phyloP scores from a whole-genome alignment of 2,888 invertebrate genomes.

The Copidosoma aretas region DNA sequence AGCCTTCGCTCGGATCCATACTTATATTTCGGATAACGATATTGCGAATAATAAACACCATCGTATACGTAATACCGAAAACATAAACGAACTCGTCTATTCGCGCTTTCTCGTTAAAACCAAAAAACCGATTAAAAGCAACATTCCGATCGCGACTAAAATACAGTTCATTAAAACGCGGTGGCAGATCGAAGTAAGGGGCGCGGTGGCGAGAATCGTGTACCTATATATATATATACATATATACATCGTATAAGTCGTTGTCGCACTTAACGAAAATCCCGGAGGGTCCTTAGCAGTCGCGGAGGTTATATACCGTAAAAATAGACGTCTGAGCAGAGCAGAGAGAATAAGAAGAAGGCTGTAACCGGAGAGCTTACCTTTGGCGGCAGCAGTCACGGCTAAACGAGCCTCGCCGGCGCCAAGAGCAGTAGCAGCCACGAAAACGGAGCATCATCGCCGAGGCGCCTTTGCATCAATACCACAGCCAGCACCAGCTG shows the following conservation, averaged over 20 bases:
- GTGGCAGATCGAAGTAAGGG: no score
- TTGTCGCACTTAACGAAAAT: conserved; percentile 11
- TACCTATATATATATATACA: conserved; percentile 9
- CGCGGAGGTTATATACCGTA: conserved; percentile 15
- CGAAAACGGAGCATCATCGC: conserved; percentile 31
- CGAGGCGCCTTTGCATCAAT: conserved; percentile 5
- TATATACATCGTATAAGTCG: conserved; percentile 17
- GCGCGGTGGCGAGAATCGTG: conserved; percentile 8
- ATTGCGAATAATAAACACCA: no score
- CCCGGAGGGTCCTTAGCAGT: not conserved
- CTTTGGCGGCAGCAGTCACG: conserved; percentile 24
- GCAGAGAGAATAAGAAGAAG: not conserved
- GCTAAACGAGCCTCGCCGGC: conserved; percentile 28
- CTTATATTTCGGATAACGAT: no score
- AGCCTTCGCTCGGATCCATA: conserved; percentile 21
- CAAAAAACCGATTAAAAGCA: no score
- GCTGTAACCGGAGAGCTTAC: not conserved
- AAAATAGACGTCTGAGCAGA: not conserved
- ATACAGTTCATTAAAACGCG: no score
- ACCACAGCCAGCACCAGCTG: not conserved
- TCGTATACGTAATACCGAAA: no score
- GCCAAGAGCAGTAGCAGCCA: conserved; percentile 28
- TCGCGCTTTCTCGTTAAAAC: no score
- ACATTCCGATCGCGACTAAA: no score
- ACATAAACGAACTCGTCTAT: no score